Conservation (phyloP, 2,113 vertebrate genomes). For the Pelodiscus sinensis region DNA sequence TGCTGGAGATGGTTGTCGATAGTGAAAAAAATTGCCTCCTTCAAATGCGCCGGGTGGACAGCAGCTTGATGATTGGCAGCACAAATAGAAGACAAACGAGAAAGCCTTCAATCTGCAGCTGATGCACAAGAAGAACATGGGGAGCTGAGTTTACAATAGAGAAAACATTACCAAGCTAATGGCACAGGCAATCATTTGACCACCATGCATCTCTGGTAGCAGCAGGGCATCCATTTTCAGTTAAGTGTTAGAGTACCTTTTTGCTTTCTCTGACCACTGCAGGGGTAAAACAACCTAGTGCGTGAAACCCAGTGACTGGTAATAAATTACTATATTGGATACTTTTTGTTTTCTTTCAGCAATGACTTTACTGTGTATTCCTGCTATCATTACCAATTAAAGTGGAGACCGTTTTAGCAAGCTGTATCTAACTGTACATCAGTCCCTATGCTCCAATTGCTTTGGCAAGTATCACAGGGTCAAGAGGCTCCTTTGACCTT, state of each 20-base stretch:
- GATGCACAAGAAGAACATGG: constrained; percentile 77
- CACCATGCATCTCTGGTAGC: constrained; percentile 77
- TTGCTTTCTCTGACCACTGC: constrained; percentile 80
- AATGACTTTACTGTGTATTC: constrained; percentile 76
- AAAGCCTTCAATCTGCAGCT: constrained; percentile 82
- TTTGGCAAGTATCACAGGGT: constrained; percentile 76
- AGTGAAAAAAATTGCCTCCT: constrained; percentile 72
- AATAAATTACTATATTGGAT: constrained; percentile 86
- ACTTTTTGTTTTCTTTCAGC: constrained; percentile 83
- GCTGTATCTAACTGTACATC: constrained; percentile 78
- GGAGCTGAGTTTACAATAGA: constrained; percentile 79
- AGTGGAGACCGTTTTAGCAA: constrained; percentile 67
- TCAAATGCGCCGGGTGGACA: constrained; percentile 72
- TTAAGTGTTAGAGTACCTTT: constrained; percentile 82
- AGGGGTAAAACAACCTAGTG: constrained; percentile 79
- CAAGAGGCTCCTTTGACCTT: constrained; percentile 84
- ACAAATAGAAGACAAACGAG: constrained; percentile 80
- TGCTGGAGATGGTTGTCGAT: constrained; percentile 64
- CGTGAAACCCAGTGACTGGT: constrained; percentile 78
- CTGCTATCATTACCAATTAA: constrained; percentile 84
- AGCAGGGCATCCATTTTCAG: constrained; percentile 81
- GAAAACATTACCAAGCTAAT: constrained; percentile 84
- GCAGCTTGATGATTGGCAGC: constrained; percentile 78
- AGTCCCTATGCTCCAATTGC: constrained; percentile 72
- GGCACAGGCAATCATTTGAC: constrained; percentile 79